These are phyloP conservation scores for Ameiurus melas DNA, from an alignment of 2,113 vertebrate genomes.

Conservation along the genomic window DNA sequence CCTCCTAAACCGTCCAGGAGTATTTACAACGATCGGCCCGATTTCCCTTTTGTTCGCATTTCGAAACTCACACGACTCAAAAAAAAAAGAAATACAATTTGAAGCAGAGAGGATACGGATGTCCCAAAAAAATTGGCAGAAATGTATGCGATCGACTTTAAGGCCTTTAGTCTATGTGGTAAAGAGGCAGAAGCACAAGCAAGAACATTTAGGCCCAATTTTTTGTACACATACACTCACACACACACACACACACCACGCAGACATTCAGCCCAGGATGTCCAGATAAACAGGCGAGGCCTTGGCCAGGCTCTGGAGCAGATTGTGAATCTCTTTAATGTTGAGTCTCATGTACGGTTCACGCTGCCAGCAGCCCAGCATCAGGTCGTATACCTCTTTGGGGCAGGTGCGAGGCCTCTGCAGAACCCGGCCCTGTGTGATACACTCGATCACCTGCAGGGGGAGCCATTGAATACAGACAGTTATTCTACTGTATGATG, in stretches of 20 bases:
- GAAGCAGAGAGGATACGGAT: constrained; percentile 69
- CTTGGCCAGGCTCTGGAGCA: constrained; percentile 96
- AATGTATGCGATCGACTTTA: constrained; percentile 74
- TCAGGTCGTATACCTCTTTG: constrained; percentile 97
- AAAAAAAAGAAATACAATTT: constrained; percentile 51
- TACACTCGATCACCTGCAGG: constrained; percentile 94
- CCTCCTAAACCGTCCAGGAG: constrained; percentile 65
- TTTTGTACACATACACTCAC: not conserved
- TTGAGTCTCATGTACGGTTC: constrained; percentile 98
- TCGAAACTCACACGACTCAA: constrained; percentile 65
- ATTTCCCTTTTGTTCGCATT: constrained; percentile 81
- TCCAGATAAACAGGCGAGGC: constrained; percentile 98
- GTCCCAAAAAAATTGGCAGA: constrained; percentile 61
- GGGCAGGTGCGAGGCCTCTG: constrained; percentile 94
- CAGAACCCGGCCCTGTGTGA: constrained; percentile 96
- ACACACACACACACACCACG: constrained; percentile 15
- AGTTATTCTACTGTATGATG: not conserved
- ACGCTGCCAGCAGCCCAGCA: constrained; percentile 98
- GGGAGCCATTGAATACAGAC: not conserved
- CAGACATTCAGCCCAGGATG: constrained; percentile 88
- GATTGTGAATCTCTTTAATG: constrained; percentile 96
- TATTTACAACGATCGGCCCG: constrained; percentile 70
- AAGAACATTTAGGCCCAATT: constrained; percentile 45
- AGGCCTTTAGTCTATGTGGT: constrained; percentile 90
- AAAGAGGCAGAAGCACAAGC: constrained; percentile 82